phyloP scores from a whole-genome alignment of 2,797 vertebrate species.

The Esox masquinongy region DNA sequence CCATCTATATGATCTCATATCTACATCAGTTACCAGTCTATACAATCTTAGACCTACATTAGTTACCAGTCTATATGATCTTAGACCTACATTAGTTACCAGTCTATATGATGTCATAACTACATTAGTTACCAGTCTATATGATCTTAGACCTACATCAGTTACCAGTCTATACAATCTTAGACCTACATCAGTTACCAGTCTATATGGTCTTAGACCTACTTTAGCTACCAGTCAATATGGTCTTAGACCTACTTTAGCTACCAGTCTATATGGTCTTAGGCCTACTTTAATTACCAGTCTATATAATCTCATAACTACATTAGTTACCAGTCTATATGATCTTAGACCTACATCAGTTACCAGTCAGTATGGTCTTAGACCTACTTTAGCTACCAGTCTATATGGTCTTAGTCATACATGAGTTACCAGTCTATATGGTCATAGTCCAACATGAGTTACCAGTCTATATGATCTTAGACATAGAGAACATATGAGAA shows the following conservation, averaged over 20 bases:
- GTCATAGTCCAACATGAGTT: background rate
- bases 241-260: background rate
- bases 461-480: background rate
- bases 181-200: too few species aligned
- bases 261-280: background rate
- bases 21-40: background rate
- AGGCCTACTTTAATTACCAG: background rate
- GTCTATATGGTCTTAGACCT: background rate
- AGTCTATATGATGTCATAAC: background rate
- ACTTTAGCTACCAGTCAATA: background rate
- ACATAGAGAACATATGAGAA: too few species aligned
- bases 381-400: background rate
- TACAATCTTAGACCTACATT: background rate
- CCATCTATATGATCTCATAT: background rate
- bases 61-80: background rate
- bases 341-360: too few species aligned
- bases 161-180: too few species aligned
- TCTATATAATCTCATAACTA: background rate
- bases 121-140: background rate
- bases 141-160: too few species aligned
- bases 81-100: background rate
- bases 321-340: background rate
- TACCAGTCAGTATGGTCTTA: background rate
- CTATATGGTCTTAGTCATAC: background rate
- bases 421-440: background rate